Conservation (phyloP, 2,113 vertebrate species). For the Mellivora capensis region DNA sequence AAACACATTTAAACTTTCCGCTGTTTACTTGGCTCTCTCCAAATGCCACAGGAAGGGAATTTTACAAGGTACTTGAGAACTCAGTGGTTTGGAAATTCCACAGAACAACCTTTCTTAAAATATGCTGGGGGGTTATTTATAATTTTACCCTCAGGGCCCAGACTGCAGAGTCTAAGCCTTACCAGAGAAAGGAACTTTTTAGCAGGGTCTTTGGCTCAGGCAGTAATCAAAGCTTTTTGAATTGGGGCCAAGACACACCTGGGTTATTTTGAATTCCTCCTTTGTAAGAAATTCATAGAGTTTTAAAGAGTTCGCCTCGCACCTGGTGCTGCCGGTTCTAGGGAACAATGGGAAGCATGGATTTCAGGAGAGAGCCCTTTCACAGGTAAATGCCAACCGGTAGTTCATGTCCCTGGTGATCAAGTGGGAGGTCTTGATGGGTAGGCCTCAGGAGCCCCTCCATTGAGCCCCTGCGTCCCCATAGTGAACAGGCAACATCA, state of each 20-base stretch:
- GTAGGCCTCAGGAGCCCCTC: not conserved
- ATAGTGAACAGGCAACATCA: not conserved
- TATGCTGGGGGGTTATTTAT: not conserved
- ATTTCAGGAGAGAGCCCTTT: not conserved
- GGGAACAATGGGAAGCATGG: not conserved
- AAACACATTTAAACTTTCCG: not conserved
- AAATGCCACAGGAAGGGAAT: not conserved
- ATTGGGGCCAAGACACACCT: not conserved
- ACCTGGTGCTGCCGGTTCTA: not conserved
- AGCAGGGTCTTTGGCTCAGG: not conserved
- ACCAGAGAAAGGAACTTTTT: not conserved
- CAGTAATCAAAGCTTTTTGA: slow-evolving; percentile 19
- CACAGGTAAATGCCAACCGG: not conserved
- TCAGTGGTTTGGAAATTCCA: slow-evolving; percentile 46
- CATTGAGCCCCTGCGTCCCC: not conserved
- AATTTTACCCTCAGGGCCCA: not conserved
- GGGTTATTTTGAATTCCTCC: not conserved
- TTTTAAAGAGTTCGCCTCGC: not conserved
- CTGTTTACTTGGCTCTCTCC: not conserved
- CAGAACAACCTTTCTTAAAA: slow-evolving; percentile 4
- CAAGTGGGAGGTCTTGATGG: not conserved
- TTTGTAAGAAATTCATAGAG: not conserved
- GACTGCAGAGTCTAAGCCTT: not conserved
- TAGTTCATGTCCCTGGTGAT: not conserved
- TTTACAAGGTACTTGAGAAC: slow-evolving; percentile 28